Conservation (phyloP, 2,113 vertebrate genomes). For the Bujurquina vittata region DNA sequence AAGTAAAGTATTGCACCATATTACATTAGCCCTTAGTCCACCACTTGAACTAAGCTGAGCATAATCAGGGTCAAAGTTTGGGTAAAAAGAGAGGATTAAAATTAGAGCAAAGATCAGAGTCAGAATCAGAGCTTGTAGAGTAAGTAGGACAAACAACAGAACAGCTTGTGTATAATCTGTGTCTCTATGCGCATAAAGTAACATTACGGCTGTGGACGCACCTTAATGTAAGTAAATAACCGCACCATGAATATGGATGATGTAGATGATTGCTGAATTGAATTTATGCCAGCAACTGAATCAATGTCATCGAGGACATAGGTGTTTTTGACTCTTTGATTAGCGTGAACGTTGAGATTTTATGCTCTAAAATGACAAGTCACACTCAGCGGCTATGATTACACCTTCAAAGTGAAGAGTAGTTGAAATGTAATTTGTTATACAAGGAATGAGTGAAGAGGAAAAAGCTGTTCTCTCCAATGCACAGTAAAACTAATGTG, state of each 20-base stretch:
- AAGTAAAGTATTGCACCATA: background rate
- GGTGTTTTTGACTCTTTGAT: conserved; percentile 66
- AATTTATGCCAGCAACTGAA: conserved; percentile 68
- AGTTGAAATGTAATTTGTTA: conserved; percentile 38
- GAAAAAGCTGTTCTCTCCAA: conserved; percentile 23
- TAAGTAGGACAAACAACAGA: conserved; percentile 40
- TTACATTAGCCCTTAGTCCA: background rate
- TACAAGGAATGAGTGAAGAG: conserved; percentile 25
- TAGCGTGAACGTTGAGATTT: conserved; percentile 33
- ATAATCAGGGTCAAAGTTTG: conserved; percentile 12
- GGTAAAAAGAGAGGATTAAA: background rate
- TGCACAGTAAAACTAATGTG: conserved; percentile 33
- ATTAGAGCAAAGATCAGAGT: conserved; percentile 15
- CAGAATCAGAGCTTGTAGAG: background rate
- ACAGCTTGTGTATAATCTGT: conserved; percentile 41
- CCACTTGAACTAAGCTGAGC: background rate
- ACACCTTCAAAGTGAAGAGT: conserved; percentile 29
- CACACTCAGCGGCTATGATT: conserved; percentile 23
- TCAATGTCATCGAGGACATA: conserved; percentile 70
- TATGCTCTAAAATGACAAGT: conserved; percentile 25
- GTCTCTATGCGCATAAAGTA: conserved; percentile 42
- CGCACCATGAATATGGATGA: conserved; percentile 66
- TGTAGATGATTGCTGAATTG: conserved; percentile 62
- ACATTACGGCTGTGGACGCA: conserved; percentile 49
- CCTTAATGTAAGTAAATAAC: conserved; percentile 68